Evolutionary conservation across 2,888 invertebrate genomes (phyloP), one percentile per base, ranked within the genome.

Genomic region (Spilarctia lutea): DNA sequence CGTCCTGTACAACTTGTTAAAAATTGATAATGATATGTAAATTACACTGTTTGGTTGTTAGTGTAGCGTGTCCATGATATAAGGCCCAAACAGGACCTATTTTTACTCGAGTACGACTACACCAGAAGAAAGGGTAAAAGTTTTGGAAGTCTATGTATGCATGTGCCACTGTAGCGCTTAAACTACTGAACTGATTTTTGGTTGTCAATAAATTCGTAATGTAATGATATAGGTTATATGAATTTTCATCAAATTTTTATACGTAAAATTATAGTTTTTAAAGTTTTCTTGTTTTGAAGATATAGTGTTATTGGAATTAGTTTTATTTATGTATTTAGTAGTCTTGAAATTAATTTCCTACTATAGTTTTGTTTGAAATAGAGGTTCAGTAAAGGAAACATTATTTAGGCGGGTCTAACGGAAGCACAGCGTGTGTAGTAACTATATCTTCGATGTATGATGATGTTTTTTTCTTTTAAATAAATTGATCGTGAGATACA

Each of bases 11-110:
- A 75, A n/a, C 70, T 73, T 70, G 70, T 71, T 68, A 65, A 65
- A 65, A 82, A 74, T 81, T 83, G 79, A 83, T 79, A 84, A 81
- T 83, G 73, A 67, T 71, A 81, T 85, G 83, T 78, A 80, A 83
- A 83, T 84, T 82, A 79, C 80, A 81, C 83, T 67, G 76, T 78
- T 56, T 72, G 71, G 75, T 79, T 67, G 72, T 75, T 73, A 78
- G 67, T 77, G 73, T 75, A 81, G 72, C 74, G 63, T 78, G 75
- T 75, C 76, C 52, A 71, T 75, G 60, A 65, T 77, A 74, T 75
- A 74, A 78, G 68, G 18, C 48, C 48, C 6, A 48, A 20, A 48
- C 20, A 20, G 66, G 45, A 42, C 65, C 60, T 72, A 75, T 78
- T 81, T 81, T 77, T 13, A 10, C 13, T 42, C 42, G 42, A 42